phyloP scores from a whole-genome alignment of 2,113 vertebrate genomes.

The Coturnix japonica region DNA sequence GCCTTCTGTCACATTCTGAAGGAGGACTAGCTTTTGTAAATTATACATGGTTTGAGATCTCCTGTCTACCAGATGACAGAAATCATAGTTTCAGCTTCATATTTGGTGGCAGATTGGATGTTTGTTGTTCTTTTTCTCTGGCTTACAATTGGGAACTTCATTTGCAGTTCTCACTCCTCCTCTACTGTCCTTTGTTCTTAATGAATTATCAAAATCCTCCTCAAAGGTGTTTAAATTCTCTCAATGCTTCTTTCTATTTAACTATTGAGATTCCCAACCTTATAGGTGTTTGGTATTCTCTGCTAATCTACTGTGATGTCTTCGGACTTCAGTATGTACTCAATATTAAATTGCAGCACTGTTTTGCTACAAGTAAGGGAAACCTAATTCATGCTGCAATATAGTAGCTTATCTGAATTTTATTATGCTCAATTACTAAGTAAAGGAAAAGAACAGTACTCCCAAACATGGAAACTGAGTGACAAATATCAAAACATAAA shows the following conservation, averaged over 20 bases:
- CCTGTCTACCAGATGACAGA: background rate
- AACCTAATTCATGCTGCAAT: background rate
- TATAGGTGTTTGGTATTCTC: background rate
- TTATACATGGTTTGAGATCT: background rate
- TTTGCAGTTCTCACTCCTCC: background rate
- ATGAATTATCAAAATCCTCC: background rate
- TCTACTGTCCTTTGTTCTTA: background rate
- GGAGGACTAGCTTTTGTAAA: background rate
- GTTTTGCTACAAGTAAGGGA: background rate
- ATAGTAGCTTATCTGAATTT: background rate
- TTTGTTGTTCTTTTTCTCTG: background rate
- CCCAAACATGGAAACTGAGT: background rate
- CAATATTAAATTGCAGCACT: background rate
- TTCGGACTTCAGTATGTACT: background rate
- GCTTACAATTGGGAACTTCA: background rate
- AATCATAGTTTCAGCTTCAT: background rate
- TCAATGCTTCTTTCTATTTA: background rate
- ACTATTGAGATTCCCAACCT: background rate
- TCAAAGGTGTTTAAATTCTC: background rate
- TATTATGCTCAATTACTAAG: background rate
- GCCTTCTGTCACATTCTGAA: background rate
- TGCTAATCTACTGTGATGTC: background rate
- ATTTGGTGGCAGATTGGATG: background rate
- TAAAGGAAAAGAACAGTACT: background rate
- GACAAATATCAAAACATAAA: background rate